These are phyloP conservation scores for Phrynosoma blainvillii DNA, from an alignment of 2,113 vertebrate genomes.

Conservation along the genomic window DNA sequence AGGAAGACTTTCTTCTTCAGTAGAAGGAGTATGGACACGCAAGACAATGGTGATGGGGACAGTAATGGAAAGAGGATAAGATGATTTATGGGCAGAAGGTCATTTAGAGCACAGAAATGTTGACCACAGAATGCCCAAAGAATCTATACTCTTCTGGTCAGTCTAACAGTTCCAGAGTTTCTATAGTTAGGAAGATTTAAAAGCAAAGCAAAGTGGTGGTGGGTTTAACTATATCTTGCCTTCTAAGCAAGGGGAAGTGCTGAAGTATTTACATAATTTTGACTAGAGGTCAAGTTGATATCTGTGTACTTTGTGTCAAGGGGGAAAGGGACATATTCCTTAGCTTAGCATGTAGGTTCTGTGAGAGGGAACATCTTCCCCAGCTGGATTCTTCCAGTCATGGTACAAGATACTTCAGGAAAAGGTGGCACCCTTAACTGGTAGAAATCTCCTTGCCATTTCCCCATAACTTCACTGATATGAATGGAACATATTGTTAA, in stretches of 20 bases:
- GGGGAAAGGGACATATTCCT: neutral
- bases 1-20: neutral
- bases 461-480: neutral
- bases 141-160: neutral
- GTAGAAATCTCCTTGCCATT: neutral
- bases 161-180: no score
- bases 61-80: no score
- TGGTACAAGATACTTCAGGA: neutral
- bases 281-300: neutral
- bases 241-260: neutral
- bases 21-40: neutral
- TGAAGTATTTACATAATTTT: neutral
- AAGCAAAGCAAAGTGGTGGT: neutral
- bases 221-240: neutral
- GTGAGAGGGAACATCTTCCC: neutral
- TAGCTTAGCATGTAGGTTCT: neutral
- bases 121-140: neutral
- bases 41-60: no score
- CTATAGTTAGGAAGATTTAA: neutral
- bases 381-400: neutral
- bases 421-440: neutral
- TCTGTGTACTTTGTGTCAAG: no score
- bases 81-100: no score
- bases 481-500: neutral
- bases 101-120: neutral